These are phyloP conservation scores for Drosophila mayri DNA, from an alignment of 1,140 invertebrate genomes.

Conservation along the genomic window DNA sequence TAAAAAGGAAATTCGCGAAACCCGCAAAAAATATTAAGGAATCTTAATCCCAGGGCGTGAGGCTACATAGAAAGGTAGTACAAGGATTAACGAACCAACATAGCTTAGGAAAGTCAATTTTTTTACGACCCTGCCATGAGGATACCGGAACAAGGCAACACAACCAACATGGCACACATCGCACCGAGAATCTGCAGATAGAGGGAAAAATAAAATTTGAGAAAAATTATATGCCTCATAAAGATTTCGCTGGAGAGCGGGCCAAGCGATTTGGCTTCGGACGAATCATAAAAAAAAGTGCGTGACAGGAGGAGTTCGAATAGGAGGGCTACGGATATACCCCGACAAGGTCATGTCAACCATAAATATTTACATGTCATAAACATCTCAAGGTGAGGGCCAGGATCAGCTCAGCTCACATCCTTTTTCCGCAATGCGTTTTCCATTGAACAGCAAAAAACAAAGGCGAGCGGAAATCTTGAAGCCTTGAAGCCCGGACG, in stretches of 20 bases:
- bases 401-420: slow-evolving; percentile 44
- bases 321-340: slow-evolving; percentile 13
- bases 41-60: slow-evolving; percentile 60
- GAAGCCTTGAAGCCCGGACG: slow-evolving; percentile 52
- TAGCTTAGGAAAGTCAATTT: slow-evolving; percentile 78
- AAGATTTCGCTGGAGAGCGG: slow-evolving; percentile 61
- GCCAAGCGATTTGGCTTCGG: slow-evolving; percentile 55
- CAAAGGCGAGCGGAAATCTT: slow-evolving; percentile 42
- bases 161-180: slow-evolving; percentile 11
- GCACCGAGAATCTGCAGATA: slow-evolving; percentile 26
- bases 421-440: slow-evolving; percentile 77
- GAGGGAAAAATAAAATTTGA: slow-evolving; percentile 61
- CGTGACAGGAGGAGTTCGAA: slow-evolving; percentile 25
- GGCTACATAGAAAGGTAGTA: slow-evolving; percentile 37
- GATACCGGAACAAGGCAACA: slow-evolving; percentile 61
- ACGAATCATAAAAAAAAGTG: slow-evolving; percentile 75
- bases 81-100: slow-evolving; percentile 39
- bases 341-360: slow-evolving; percentile 75
- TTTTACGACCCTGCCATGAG: slow-evolving; percentile 64
- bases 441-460: slow-evolving; percentile 71
- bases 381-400: slow-evolving; percentile 74
- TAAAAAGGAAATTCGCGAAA: slow-evolving; percentile 45
- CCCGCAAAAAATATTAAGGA: slow-evolving; percentile 43
- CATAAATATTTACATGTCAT: slow-evolving; percentile 82
- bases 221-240: slow-evolving; percentile 74